Evolutionary conservation across 2,888 invertebrate species (phyloP), one percentile per base, ranked within the genome.

Genomic region (Metopia argyrocephala): DNA sequence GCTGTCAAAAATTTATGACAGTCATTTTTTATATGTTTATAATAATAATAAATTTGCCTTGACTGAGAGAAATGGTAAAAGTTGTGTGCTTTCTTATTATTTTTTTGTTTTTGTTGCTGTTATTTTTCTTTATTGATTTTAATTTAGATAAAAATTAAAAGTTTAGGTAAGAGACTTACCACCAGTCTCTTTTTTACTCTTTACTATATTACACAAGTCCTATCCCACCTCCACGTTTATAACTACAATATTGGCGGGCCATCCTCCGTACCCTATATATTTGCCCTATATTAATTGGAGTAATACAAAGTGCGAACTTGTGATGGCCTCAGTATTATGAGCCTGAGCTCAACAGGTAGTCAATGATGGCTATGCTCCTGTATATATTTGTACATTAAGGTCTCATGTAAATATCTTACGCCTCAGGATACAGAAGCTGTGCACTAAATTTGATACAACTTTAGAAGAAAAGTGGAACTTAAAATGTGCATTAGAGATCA

Each of bases 401-500:
- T 59, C 79, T 1, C 83, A 84, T 70, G 38, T 84, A 12, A 57
- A 83, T 18, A 75, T 83, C 45, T 76, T 84, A 5, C 18, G 83
- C 5, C 23, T 81, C 21, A 71, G 83, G 7, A 81, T 85, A 6
- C 52, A 71, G 0, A 80, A 83, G 65, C 52, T 84, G 38, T 65
- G 76, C 18, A 31, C 59, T 6, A 66, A 59, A 6, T 18, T 61
- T 1, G 70, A 78, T 18, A 69, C 75, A 50, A 48, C 75, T 4
- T 54, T 65, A 3, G 70, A 62, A 0, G 62, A 83, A 18, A 84
- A 0, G 31, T 76, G 45, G 85, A 85, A 9, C 59, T 85, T 1
- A 84, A 83, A 18, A 45, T 76, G 31, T 84, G 83, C 27, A 84
- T 85, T 9, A 79, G 52, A 20, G 85, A 85, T 76, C 85, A 85